phyloP scores from a whole-genome alignment of 2,888 invertebrate genomes.

The Teleiodes luculella region DNA sequence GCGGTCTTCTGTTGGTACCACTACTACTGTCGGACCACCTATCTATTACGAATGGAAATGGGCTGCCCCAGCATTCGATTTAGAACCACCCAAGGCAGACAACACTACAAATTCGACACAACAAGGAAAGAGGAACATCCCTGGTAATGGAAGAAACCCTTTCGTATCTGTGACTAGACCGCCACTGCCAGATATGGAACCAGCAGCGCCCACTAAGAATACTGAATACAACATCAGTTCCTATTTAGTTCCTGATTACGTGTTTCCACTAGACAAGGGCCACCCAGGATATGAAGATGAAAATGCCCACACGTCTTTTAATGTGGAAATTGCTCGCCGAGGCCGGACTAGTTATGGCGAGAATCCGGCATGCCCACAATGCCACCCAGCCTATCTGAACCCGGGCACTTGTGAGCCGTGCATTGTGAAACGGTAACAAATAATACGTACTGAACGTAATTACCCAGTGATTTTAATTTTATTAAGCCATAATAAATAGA shows the following conservation, averaged over 20 bases:
- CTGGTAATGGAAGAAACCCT: slow-evolving; percentile 43
- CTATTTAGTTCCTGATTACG: slow-evolving; percentile 80
- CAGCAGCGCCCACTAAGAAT: slow-evolving; percentile 44
- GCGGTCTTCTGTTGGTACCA: slow-evolving; percentile 37
- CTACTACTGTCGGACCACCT: slow-evolving; percentile 80
- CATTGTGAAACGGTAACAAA: slow-evolving; percentile 71
- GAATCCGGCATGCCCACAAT: slow-evolving; percentile 80
- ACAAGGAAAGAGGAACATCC: slow-evolving; percentile 35
- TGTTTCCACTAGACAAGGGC: slow-evolving; percentile 78
- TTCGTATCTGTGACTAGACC: slow-evolving; percentile 55
- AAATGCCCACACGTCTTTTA: slow-evolving; percentile 80
- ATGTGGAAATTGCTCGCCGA: slow-evolving; percentile 71
- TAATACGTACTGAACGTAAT: not conserved
- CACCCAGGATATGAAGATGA: slow-evolving; percentile 79
- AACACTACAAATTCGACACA: slow-evolving; percentile 49
- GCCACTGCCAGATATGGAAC: slow-evolving; percentile 44
- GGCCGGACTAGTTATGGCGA: slow-evolving; percentile 75
- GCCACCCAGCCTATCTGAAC: slow-evolving; percentile 80
- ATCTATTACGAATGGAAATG: slow-evolving; percentile 83
- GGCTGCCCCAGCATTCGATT: slow-evolving; percentile 80
- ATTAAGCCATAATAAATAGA: slow-evolving; percentile 5
- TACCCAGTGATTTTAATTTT: slow-evolving; percentile 5
- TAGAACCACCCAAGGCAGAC: slow-evolving; percentile 73
- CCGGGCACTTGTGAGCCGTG: slow-evolving; percentile 83
- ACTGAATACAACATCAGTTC: slow-evolving; percentile 79